Percentiles rank a stretch among this genome's conserved stretches.
Conservation (phyloP, 2,113 vertebrate genomes). For the Leptosomus discolor region DNA sequence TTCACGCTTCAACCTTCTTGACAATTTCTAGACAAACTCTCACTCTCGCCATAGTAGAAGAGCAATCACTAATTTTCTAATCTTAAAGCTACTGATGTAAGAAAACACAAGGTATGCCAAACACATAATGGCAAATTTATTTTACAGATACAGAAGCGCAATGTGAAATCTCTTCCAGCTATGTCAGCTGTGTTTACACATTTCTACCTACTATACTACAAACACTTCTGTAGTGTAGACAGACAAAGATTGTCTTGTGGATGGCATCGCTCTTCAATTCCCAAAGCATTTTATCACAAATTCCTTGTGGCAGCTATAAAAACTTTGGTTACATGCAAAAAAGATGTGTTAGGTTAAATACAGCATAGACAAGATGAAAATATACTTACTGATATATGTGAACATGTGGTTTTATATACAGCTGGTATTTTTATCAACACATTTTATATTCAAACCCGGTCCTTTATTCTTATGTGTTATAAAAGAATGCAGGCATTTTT, state of each 20-base stretch:
- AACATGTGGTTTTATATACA: neutral
- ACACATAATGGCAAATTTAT: neutral
- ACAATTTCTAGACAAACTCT: neutral
- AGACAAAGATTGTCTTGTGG: neutral
- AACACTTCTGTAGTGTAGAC: neutral
- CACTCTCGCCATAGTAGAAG: neutral
- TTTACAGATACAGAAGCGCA: neutral
- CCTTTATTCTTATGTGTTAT: rapidly evolving
- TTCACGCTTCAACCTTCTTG: neutral
- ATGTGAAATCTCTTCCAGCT: neutral
- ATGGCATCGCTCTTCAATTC: neutral
- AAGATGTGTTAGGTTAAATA: neutral
- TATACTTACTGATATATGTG: neutral
- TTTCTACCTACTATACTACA: neutral
- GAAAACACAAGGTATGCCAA: neutral
- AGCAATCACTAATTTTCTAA: neutral
- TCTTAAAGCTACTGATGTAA: neutral
- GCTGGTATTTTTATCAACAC: neutral
- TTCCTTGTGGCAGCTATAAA: neutral
- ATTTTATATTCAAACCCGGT: neutral
- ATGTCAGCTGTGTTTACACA: neutral
- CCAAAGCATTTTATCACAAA: neutral
- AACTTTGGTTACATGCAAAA: neutral
- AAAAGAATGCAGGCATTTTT: neutral
- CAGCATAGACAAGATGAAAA: neutral